Evolutionary conservation across 2,797 vertebrate genomes (phyloP).

Genomic region (Lepus oiostolus): DNA sequence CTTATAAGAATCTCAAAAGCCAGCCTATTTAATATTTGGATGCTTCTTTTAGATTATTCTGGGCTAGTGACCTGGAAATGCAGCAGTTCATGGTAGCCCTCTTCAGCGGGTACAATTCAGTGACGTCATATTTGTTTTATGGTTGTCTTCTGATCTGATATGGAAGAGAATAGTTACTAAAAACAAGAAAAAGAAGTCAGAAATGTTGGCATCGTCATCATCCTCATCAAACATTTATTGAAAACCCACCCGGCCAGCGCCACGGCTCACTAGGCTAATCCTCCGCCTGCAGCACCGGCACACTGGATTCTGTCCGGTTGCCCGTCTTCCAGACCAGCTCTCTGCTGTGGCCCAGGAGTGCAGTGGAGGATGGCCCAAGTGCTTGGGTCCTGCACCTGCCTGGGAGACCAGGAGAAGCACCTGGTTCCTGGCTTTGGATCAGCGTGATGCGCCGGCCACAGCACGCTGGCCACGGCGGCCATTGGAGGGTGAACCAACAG

Average conservation of each 20-base stretch:
- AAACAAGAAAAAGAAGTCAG: background rate
- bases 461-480: too few relatives aligned
- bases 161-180: background rate
- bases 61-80: slow-evolving; percentile 6
- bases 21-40: background rate
- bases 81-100: background rate
- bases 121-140: slow-evolving; percentile 7
- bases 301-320: too few relatives aligned
- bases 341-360: too few relatives aligned
- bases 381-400: too few relatives aligned
- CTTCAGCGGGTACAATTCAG: background rate
- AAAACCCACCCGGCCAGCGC: background rate
- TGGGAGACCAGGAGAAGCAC: too few relatives aligned
- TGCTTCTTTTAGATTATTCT: background rate
- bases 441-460: too few relatives aligned
- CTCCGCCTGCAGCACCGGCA: too few relatives aligned
- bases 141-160: background rate
- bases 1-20: background rate
- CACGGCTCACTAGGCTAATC: too few relatives aligned
- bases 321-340: too few relatives aligned
- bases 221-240: background rate
- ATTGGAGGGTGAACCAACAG: too few relatives aligned
- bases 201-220: background rate
- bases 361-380: too few relatives aligned
- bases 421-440: too few relatives aligned